Evolutionary conservation across 2,113 vertebrate species (phyloP), one percentile per base, ranked within the genome.

Genomic region (Mirza zaza): DNA sequence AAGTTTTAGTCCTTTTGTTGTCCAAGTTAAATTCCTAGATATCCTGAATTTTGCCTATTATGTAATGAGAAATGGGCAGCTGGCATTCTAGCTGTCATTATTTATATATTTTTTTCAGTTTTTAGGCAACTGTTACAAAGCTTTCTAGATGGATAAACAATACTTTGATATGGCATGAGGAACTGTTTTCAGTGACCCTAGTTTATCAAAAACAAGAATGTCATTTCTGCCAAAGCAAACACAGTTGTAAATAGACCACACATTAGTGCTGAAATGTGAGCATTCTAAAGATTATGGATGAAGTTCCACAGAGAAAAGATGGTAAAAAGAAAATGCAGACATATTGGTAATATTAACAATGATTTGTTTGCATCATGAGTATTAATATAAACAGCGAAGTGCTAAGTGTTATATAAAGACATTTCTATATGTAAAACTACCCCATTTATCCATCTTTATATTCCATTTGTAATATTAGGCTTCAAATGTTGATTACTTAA

Each of bases 211-310:
- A 80, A 76, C 11, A 65, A 94, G 63, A 90, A 79, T 84, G 67
- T 87, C 67, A 39, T 75, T 97, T 81, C 57, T 92, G 82, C 55
- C 61, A 76, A 96, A 94, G 50, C 80, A 85, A n/a, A 73, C 92
- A 91, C 20, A 75, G 76, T 52, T 96, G 25, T 88, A 59, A 55
- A 21, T 80, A 55, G 87, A 91, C 21, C 95, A 34, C 8, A 63
- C 45, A 55, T 88, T 79, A 55, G 11, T 68, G 59, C 83, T 81
- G 34, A 91, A 90, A 85, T 68, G 5, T 39, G 77, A 96, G 82
- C 39, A 34, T 50, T 93, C 27, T n/a, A 25, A 61, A 86, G 55
- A 75, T 29, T n/a, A 48, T 2, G 5, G 42, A 50, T 34, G 27
- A 94, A 57, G 39, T 68, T 79, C 83, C 36, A 27, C 25, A 34